Percentiles rank a stretch among this genome's conserved stretches.
These are phyloP conservation scores for Thera obeliscata DNA, from an alignment of 2,888 invertebrate species.

Conservation along the genomic window DNA sequence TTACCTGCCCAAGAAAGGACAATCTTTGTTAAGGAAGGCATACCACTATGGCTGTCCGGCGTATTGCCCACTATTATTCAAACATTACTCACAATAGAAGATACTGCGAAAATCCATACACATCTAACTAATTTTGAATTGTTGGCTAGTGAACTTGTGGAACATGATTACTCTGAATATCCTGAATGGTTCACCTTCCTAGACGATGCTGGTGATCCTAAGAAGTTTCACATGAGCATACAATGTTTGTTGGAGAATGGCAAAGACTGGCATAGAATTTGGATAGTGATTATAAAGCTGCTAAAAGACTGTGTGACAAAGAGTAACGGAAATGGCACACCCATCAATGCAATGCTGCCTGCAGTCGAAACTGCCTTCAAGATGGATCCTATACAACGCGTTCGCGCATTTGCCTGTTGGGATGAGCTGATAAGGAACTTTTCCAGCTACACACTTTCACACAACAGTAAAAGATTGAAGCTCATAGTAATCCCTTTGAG, in stretches of 20 bases:
- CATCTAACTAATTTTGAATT: conserved; percentile 67
- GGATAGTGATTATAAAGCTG: conserved; percentile 85
- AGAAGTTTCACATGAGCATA: conserved; percentile 76
- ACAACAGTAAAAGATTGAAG: conserved; percentile 87
- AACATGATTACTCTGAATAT: conserved; percentile 65
- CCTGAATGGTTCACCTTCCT: conserved; percentile 69
- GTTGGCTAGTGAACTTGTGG: conserved; percentile 66
- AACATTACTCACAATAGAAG: neutral
- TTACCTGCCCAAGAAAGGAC: conserved; percentile 62
- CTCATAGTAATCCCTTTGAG: conserved; percentile 88
- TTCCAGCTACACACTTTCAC: conserved; percentile 60
- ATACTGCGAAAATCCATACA: conserved; percentile 3
- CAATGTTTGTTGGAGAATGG: conserved; percentile 73
- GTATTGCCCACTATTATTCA: conserved; percentile 73
- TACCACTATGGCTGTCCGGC: conserved; percentile 77
- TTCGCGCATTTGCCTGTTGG: conserved; percentile 87
- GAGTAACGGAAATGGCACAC: conserved; percentile 61
- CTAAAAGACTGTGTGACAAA: conserved; percentile 76
- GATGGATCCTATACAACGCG: conserved; percentile 81
- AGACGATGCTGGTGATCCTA: conserved; percentile 61
- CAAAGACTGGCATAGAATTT: conserved; percentile 84
- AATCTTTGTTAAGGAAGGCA: conserved; percentile 65
- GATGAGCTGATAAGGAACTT: conserved; percentile 87
- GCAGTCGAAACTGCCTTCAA: conserved; percentile 91
- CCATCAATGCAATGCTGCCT: conserved; percentile 87